Base-by-base conservation (phyloP, 1,140 invertebrate genomes). In the Caerostris darwini region DNA sequence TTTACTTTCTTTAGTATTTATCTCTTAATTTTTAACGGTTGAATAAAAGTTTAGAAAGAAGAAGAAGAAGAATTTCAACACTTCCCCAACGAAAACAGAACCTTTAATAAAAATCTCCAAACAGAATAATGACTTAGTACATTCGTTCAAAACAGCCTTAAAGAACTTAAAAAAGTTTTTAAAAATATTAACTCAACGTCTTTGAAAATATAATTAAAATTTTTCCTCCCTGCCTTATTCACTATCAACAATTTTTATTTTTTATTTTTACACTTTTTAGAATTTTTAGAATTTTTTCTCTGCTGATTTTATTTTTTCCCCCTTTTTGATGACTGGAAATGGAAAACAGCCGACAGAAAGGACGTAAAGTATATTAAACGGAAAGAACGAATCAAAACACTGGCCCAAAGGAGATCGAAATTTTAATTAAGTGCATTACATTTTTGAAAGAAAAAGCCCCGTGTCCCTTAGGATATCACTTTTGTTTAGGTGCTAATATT, bases 401-500 rank as follows among this genome's bases (percentile, higher is more conserved):
- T 10, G 86, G 0, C 86, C 57, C 61, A 8, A 50, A 19, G 86
- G 61, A 67, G 67, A 88, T 67, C 67, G 86, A 88, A 61, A 88
- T 88, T 88, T 88, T 88, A 88, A 88, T 88, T 67, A 85, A 88
- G 86, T 54, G 59, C 86, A 17, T 88, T 88, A 14, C 3, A 64
- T 67, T 56, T 64, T 19, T n/a, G 12, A 67, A 88, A 7, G 57
- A 7, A 53, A 53, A 17, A 6, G 3, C 3, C 3, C 61, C 4
- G 34, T 54, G 17, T 34, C 86, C 59, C 61, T 56, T 53, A 61
- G 61, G 86, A 88, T 67, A 88, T 64, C 86, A 17, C 86, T 61
- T 88, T 88, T 88, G 58, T 61, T 88, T 88, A 67, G 59, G 61
- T 67, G 61, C 10, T 88, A 88, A 88, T 88, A 88, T n/a, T 8